These are phyloP conservation scores for Xylocopa sonorina DNA, from an alignment of 1,140 invertebrate genomes.

Conservation along the genomic window DNA sequence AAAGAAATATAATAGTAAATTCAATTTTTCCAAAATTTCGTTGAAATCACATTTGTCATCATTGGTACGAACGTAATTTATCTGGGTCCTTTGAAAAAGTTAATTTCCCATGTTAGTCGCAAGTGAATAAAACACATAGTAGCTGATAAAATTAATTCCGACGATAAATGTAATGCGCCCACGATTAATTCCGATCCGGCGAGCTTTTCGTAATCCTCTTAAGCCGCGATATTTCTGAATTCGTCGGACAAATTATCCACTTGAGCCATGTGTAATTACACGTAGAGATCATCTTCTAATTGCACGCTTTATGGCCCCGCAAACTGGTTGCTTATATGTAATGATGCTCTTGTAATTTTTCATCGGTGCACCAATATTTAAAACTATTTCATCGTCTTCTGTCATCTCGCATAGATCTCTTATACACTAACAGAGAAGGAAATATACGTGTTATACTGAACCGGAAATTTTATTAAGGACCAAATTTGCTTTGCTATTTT, in stretches of 20 bases:
- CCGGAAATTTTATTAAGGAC: slow-evolving; percentile 76
- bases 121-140: no score
- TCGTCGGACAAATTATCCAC: neutral
- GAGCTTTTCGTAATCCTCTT: slow-evolving; percentile 6
- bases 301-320: neutral
- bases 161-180: neutral
- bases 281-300: neutral
- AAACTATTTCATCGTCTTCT: neutral
- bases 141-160: neutral
- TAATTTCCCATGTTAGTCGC: neutral
- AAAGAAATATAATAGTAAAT: slow-evolving; percentile 3
- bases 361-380: neutral
- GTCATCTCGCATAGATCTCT: no score
- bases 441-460: slow-evolving; percentile 64
- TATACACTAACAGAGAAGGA: slow-evolving; percentile 13
- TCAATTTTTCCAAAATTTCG: neutral
- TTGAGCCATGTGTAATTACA: neutral
- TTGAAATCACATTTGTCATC: neutral
- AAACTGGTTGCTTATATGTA: neutral
- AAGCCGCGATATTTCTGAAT: slow-evolving; percentile 5
- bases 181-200: neutral
- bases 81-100: neutral
- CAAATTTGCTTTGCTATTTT: slow-evolving; percentile 46
- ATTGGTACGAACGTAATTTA: neutral
- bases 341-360: neutral